Evolutionary conservation across 2,797 vertebrate species (phyloP), one percentile per base, ranked within the genome.

Genomic region (Mormyrops boulengeri): DNA sequence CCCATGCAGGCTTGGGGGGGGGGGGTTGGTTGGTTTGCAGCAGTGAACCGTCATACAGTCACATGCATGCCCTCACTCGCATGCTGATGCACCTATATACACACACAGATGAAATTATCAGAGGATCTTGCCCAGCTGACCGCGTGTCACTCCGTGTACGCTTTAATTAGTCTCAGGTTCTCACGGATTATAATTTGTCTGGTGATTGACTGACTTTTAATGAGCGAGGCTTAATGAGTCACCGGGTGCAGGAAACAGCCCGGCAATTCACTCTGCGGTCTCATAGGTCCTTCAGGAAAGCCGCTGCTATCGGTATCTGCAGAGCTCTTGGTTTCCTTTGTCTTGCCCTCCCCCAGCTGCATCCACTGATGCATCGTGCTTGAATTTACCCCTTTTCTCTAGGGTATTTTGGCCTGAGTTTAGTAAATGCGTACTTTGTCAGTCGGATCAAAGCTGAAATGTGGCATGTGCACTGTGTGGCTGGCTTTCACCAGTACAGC

Each of bases 161-260:
- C 38, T 85, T 84, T 84, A 85, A 85, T 89, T 89, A 89, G 80
- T 85, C 41, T 19, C n/a, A 52, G 38, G 53, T 50, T 55, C 88
- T 55, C 41, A 38, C 53, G 4, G 80, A 85, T 85, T 47, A 49
- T 89, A 53, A 50, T 62, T 60, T 60, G 88, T 84, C 52, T 60
- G 17, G 12, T 85, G 80, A 89, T 85, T 89, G 88, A 57, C 38
- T 89, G 88, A 89, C 53, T 55, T 89, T 85, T 85, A 50, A 85
- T 55, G 44, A 89, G 88, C 26, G 55, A 50, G 80, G 38, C 57
- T 82, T 84, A 89, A 85, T 60, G 77, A 85, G 80, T 85, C 88
- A 66, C 80, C 0, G 55, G 84, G 77, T 26, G 19, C 53, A 34
- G 80, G 57, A 66, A 89, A 69, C 41, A 14, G 55, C 80, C 44